Conservation (phyloP, 1,140 invertebrate species). For the Anthonomus grandis region DNA sequence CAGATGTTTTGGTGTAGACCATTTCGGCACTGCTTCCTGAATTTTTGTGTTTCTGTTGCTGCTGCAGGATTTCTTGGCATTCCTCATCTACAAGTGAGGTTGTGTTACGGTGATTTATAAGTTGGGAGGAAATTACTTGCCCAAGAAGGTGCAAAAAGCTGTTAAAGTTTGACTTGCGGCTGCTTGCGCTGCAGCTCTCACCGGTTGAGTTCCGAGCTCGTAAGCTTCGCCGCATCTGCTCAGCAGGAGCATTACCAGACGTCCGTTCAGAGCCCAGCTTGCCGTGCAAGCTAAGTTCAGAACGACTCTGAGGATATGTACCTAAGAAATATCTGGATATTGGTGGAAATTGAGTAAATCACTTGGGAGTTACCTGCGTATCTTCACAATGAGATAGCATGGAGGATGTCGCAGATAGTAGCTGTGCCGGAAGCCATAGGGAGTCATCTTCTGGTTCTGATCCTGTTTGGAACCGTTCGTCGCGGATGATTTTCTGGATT, state of each 20-base stretch:
- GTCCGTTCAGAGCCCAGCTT: slow-evolving; percentile 78
- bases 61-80: slow-evolving; percentile 68
- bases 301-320: slow-evolving; percentile 67
- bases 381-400: slow-evolving; percentile 73
- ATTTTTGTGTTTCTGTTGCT: slow-evolving; percentile 57
- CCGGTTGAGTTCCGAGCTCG: slow-evolving; percentile 69
- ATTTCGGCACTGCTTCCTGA: slow-evolving; percentile 56
- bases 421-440: slow-evolving; percentile 84
- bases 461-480: slow-evolving; percentile 87
- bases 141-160: slow-evolving; percentile 76
- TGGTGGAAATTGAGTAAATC: not conserved
- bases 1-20: slow-evolving; percentile 56
- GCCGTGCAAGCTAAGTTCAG: slow-evolving; percentile 77
- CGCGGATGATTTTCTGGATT: slow-evolving; percentile 86
- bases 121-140: slow-evolving; percentile 48
- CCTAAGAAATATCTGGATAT: slow-evolving; percentile 49
- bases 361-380: slow-evolving; percentile 54
- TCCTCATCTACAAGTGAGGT: slow-evolving; percentile 61
- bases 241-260: slow-evolving; percentile 74
- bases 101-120: no score
- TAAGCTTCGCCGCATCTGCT: slow-evolving; percentile 72
- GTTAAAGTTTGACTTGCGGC: slow-evolving; percentile 78
- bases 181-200: slow-evolving; percentile 75
- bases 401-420: slow-evolving; percentile 77
- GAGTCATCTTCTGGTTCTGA: slow-evolving; percentile 89